Base-by-base conservation (phyloP, 2,888 invertebrate species). In the Shargacucullia verbasci region DNA sequence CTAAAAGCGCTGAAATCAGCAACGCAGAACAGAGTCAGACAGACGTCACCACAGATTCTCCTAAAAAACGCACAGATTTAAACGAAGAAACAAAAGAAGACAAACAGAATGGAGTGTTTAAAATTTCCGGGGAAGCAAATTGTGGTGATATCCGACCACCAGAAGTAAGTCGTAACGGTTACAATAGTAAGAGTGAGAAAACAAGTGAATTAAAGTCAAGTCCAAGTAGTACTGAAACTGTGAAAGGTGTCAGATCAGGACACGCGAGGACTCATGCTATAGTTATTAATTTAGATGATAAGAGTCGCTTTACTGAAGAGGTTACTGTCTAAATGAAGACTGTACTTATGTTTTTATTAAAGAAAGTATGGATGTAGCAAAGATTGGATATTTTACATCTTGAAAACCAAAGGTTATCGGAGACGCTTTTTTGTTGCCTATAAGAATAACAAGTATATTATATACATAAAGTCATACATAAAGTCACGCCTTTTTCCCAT, bases 291-390 rank as follows among this genome's bases (percentile, higher is more conserved):
- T 90, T 97, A 78, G 97, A 97, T 82, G 97, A 97, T 88, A 97
- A 97, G 81, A 97, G 96, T 86, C 95, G 97, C 78, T 97, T 97
- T 87, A 97, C 97, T 40, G 97, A 97, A 87, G 97, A 97, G 87
- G 97, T 97, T 67, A 97, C 97, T 46, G 97, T 97, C 77, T 97
- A 94, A 83, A 61, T 70, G 48, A 83, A 85, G 83, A 83, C 85
- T 88, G 87, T 89, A 87, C 84, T 87, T 85, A 86, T 53, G 57
- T 60, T 69, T 74, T 69, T 11, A 33, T 63, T 74, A 66, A 41
- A 11, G 34, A 43, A 31, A 14, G 52, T 45, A 33, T 59, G 56
- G 48, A 34, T 67, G 48, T 65, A 70, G 59, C 62, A 59, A 49
- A 43, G 25, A 43, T 49, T 41, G 34, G 4, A 13, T 37, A 13